phyloP scores from a whole-genome alignment of 2,888 invertebrate species.

The Cinara cedri region DNA sequence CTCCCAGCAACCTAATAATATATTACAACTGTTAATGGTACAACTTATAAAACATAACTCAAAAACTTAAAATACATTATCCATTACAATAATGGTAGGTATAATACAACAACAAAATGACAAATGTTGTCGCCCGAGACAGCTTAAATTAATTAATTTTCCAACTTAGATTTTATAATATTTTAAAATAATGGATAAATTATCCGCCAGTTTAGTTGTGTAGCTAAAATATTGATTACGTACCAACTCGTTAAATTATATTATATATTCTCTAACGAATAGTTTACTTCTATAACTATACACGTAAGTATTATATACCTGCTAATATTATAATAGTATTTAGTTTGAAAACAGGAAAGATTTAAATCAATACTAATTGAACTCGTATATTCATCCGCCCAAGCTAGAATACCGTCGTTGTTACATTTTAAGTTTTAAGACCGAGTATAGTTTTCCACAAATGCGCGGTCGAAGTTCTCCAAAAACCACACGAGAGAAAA shows the following conservation, averaged over 20 bases:
- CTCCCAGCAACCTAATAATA: slow-evolving; percentile 9
- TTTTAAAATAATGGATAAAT: slow-evolving; percentile 18
- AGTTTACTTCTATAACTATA: neutral
- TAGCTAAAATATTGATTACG: slow-evolving; percentile 1
- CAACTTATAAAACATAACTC: slow-evolving; percentile 49
- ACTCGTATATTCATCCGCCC: neutral
- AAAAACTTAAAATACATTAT: slow-evolving; percentile 45
- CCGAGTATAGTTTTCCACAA: neutral
- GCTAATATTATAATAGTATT: too few relatives aligned
- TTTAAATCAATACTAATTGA: neutral
- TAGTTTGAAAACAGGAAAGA: neutral
- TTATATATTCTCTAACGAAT: neutral
- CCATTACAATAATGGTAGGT: slow-evolving; percentile 42
- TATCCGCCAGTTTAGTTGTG: neutral
- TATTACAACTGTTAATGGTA: slow-evolving; percentile 36
- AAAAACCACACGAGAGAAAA: slow-evolving; percentile 17
- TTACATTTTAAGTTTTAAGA: slow-evolving; percentile 17
- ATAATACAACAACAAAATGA: slow-evolving; percentile 4
- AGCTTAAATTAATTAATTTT: slow-evolving; percentile 39
- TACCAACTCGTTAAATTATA: neutral
- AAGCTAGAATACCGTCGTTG: slow-evolving; percentile 10
- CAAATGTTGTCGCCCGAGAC: slow-evolving; percentile 30
- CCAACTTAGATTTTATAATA: neutral
- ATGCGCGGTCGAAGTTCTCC: slow-evolving; percentile 24
- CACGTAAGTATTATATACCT: too few relatives aligned